phyloP scores from a whole-genome alignment of 2,888 invertebrate species.

The Amitus sp. region DNA sequence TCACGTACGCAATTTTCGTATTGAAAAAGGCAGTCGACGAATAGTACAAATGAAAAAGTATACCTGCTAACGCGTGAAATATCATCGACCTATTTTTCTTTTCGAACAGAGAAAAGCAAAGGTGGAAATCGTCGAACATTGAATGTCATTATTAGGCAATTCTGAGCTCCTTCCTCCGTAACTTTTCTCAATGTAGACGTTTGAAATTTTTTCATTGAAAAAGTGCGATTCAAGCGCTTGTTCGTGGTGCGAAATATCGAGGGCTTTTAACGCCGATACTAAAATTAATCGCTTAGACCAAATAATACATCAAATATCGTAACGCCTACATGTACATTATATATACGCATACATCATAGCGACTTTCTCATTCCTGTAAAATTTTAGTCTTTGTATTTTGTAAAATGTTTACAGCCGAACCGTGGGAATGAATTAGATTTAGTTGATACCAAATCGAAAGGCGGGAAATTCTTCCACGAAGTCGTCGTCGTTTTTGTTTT shows the following conservation, averaged over 20 bases:
- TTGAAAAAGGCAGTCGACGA: no score
- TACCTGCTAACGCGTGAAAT: no score
- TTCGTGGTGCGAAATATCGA: slow-evolving; percentile 35
- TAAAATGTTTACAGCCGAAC: slow-evolving; percentile 42
- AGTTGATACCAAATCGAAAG: slow-evolving; percentile 40
- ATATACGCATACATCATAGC: slow-evolving; percentile 38
- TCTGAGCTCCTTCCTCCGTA: not conserved
- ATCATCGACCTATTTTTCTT: no score
- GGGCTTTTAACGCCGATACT: slow-evolving; percentile 33
- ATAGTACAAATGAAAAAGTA: no score
- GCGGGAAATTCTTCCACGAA: slow-evolving; percentile 57
- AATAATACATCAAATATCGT: slow-evolving; percentile 40
- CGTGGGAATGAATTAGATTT: not conserved
- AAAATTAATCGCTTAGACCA: slow-evolving; percentile 42
- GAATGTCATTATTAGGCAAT: no score
- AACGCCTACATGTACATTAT: slow-evolving; percentile 30
- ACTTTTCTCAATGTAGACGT: not conserved
- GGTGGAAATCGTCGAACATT: no score
- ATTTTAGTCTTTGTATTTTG: slow-evolving; percentile 44
- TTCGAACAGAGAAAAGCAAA: not conserved
- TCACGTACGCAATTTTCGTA: no score
- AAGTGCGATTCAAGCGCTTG: slow-evolving; percentile 26
- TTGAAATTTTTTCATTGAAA: no score
- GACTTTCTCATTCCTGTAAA: slow-evolving; percentile 45
- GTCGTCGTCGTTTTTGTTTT: slow-evolving; percentile 46